Evolutionary conservation across 2,113 vertebrate genomes (phyloP).

Genomic region (Dasyornis broadbenti): DNA sequence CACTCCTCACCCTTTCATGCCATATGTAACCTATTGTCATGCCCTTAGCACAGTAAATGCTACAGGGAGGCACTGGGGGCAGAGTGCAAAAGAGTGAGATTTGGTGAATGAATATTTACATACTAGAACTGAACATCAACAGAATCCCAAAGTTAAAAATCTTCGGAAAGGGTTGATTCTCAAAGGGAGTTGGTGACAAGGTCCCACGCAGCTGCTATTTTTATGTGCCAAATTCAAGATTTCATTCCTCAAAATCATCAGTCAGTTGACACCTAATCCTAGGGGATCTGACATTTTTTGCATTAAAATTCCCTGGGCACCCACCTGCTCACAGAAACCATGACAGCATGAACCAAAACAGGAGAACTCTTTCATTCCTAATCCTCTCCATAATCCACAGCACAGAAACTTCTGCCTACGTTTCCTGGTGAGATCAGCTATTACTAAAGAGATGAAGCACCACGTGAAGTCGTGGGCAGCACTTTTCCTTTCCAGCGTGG

Average conservation of each 20-base stretch:
- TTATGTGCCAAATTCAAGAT: not conserved
- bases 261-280: constrained; percentile 20
- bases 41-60: not conserved
- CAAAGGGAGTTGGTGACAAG: not conserved
- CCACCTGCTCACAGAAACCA: not conserved
- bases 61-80: not conserved
- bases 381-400: not conserved
- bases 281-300: not conserved
- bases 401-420: not conserved
- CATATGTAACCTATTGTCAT: not conserved
- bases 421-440: not conserved
- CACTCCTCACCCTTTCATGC: not conserved
- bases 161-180: not conserved
- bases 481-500: not conserved
- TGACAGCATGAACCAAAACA: not conserved
- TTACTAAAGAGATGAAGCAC: not conserved
- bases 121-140: not conserved
- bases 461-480: not conserved
- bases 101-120: not conserved
- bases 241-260: not conserved
- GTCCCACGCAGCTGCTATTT: not conserved
- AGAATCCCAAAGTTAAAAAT: constrained; percentile 6
- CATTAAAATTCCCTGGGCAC: not conserved
- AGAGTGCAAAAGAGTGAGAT: not conserved
- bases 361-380: not conserved